Base-by-base conservation (phyloP, 2,113 vertebrate genomes). In the Delphinus delphis region DNA sequence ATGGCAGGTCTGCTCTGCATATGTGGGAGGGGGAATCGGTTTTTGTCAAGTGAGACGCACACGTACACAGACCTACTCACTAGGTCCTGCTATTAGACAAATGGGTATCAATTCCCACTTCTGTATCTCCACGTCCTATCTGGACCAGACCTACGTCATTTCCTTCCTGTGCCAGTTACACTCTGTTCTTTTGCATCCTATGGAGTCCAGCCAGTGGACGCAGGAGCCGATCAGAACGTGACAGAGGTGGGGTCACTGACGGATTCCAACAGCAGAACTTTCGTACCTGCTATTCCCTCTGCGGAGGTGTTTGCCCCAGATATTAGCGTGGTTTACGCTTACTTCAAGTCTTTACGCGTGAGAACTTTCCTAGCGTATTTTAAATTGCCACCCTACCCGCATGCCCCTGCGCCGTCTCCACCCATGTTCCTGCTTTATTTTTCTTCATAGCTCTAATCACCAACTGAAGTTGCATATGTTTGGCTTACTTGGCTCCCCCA, bases 1-100 rank as follows among this genome's bases (percentile, higher is more conserved):
- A 2, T 3, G 55, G 10, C 28, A 9, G 11, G 8, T 3, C 28
- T 13, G n/a, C 3, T 12, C 15, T 21, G 25, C 0, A 0, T 23
- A 0, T 1, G 20, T 23, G 41, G 41, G 36, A 50, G 28, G 5
- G 0, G 10, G 33, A 21, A 9, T 63, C 14, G 0, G 8, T 33
- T 8, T 38, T 28, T n/a, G 76, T 83, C 31, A 20, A 60, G 14
- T 2, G 41, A 63, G 63, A 36, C 4, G 12, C 47, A 36, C 50
- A 23, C 36, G 23, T 25, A 38, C 31, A 0, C 21, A 14, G 36
- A 26, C 11, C 20, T 6, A 47, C 11, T 36, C 70, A 5, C 67
- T 60, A 1, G 62, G 62, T 71, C 12, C 60, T 63, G 23, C 77
- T n/a, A 1, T 2, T 8, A 1, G 33, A 23, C 55, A 18, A 5